Percentiles rank a stretch among this genome's conserved stretches.
Evolutionary conservation across 2,797 vertebrate species (phyloP).

Genomic region (Dicrostonyx torquatus): DNA sequence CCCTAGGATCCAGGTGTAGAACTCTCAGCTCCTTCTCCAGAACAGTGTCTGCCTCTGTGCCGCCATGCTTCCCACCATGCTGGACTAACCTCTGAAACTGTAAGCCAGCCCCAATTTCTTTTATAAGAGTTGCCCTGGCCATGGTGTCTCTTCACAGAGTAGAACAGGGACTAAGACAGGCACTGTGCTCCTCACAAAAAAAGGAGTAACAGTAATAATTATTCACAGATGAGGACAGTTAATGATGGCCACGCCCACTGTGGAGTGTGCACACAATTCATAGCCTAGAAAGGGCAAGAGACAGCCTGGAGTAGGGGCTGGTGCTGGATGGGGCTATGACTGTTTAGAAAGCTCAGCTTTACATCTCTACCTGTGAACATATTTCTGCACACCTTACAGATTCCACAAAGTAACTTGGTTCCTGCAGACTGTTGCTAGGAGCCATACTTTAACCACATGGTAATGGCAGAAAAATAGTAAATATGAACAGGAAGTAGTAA

Average conservation of each 20-base stretch:
- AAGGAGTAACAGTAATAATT: constrained; percentile 75
- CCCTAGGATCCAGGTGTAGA: background rate
- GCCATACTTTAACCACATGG: background rate
- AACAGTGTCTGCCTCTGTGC: background rate
- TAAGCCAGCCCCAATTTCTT: background rate
- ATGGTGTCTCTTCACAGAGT: background rate
- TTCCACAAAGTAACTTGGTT: background rate
- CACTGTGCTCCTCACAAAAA: constrained; percentile 70
- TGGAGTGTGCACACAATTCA: background rate
- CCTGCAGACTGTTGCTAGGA: background rate
- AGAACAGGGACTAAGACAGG: background rate
- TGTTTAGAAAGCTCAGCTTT: background rate
- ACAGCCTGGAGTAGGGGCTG: constrained; percentile 51
- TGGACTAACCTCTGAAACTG: background rate
- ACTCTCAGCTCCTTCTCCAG: background rate
- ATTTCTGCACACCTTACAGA: background rate
- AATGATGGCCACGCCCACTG: constrained; percentile 30
- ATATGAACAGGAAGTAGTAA: background rate
- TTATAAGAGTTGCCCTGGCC: background rate
- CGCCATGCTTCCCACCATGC: background rate
- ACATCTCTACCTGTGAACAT: background rate
- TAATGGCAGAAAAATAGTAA: background rate
- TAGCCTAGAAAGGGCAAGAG: constrained; percentile 47
- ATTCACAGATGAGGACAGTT: constrained; percentile 75
- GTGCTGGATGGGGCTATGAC: constrained; percentile 42